Evolutionary conservation across 2,888 invertebrate genomes (phyloP), one percentile per base, ranked within the genome.

Genomic region (Eupithecia inturbata): DNA sequence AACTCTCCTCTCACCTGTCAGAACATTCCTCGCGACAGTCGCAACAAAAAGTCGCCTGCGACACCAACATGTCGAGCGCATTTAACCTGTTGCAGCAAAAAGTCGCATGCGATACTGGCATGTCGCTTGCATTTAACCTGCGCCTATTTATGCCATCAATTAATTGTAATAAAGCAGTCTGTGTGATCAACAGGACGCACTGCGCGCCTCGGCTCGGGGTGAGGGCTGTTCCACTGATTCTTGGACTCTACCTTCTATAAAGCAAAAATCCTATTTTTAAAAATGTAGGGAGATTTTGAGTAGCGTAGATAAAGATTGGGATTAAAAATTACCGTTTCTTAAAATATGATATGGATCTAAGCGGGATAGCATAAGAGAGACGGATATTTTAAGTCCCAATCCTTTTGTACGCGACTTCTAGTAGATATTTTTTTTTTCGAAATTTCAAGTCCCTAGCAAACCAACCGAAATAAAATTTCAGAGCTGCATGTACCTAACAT

Each of bases 81-180:
- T 68, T 68, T 67, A 70, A 73, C 70, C 62, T 45, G 57, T 57
- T 19, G 31, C 0, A 31, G 36, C 64, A 49, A 67, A 49, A 67
- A 67, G 67, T 67, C 28, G 31, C 67, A 67, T 31, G 12, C 67
- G 45, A 67, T 33, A 67, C 45, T 31, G 28, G 45, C 31, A 31
- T 49, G 31, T 64, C 36, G 64, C 49, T 14, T 33, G 67, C 68
- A 68, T 68, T 68, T 67, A 70, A 73, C 73, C 62, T 70, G 39
- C 62, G 33, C 73, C 73, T 73, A 73, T 70, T 73, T 70, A 68
- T 49, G 72, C 62, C 70, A 28, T 26, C 70, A 70, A 73, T 73
- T 73, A 70, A 66, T 60, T 28, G 73, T 57, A 67, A 53, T 69
- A 66, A 68, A 74, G 70, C 49, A 22, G 41, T 64, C 66, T 69